A percentile compares a stretch with the other conserved stretches of the same genome.
These are phyloP conservation scores for Pseudotriccus pelzelni DNA, from an alignment of 2,797 vertebrate genomes.

Conservation along the genomic window DNA sequence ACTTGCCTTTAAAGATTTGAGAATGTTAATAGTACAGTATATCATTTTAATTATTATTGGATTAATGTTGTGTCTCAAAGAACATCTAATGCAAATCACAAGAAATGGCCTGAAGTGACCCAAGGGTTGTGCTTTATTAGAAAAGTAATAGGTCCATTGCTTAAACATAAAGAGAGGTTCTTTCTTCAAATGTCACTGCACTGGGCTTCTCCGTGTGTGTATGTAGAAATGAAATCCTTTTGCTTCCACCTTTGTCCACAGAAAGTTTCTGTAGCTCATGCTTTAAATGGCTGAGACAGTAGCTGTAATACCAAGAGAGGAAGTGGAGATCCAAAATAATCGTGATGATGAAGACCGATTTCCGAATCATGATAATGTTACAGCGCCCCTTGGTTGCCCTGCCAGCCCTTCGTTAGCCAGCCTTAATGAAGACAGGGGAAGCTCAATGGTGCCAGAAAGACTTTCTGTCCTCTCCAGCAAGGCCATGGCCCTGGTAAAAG, in stretches of 20 bases:
- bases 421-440: neutral
- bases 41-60: conserved; percentile 82
- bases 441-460: neutral
- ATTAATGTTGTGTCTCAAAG: conserved; percentile 77
- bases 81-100: conserved; percentile 73
- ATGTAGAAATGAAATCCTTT: conserved; percentile 41
- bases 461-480: neutral
- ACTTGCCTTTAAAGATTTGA: conserved; percentile 78
- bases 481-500: neutral
- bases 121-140: conserved; percentile 68
- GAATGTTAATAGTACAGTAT: conserved; percentile 81
- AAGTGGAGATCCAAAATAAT: conserved; percentile 5
- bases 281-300: conserved; percentile 11
- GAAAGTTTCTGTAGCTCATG: neutral
- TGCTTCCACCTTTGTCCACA: conserved; percentile 32
- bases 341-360: neutral
- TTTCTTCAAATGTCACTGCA: conserved; percentile 70
- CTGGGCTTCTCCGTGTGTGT: neutral
- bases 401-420: neutral
- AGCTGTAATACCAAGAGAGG: neutral
- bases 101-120: conserved; percentile 74
- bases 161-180: conserved; percentile 65
- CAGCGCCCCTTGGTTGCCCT: neutral
- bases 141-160: conserved; percentile 66
- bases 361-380: neutral